Evolutionary conservation across 2,888 invertebrate species (phyloP).

Genomic region (Octodonta nipae): DNA sequence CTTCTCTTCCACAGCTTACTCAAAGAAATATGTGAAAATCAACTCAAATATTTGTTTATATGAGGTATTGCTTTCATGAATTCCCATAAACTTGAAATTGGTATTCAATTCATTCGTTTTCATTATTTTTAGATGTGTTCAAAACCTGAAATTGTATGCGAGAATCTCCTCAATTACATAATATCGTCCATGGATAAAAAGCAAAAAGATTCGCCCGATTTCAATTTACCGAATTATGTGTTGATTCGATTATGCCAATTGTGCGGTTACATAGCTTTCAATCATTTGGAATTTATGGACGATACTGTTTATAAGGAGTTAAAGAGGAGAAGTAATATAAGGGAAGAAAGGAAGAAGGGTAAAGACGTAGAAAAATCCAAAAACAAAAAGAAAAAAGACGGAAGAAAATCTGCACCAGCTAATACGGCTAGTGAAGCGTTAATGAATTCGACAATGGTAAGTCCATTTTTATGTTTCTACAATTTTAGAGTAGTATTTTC

Average conservation of each 20-base stretch:
- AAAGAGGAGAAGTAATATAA: constrained; percentile 44
- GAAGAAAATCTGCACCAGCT: too few relatives aligned
- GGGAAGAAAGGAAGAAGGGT: constrained; percentile 27
- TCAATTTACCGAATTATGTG: constrained; percentile 10
- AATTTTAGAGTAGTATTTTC: too few relatives aligned
- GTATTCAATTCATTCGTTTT: too few relatives aligned
- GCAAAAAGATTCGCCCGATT: constrained; percentile 16
- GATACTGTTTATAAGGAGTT: constrained; percentile 71
- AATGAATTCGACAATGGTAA: too few relatives aligned
- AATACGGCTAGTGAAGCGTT: too few relatives aligned
- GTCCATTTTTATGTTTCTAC: too few relatives aligned
- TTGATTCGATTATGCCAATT: constrained; percentile 29
- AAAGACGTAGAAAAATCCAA: constrained; percentile 40
- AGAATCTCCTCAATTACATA: constrained; percentile 22
- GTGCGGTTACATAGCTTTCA: constrained; percentile 64
- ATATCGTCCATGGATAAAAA: constrained; percentile 11
- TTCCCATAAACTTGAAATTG: too few relatives aligned
- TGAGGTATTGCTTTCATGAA: too few relatives aligned
- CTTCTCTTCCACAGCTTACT: too few relatives aligned
- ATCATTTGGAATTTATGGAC: constrained; percentile 71
- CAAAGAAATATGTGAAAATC: too few relatives aligned
- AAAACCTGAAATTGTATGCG: constrained; percentile 40
- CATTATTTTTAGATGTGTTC: constrained; percentile 41
- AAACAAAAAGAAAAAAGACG: too few relatives aligned
- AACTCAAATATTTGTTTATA: too few relatives aligned